phyloP scores from a whole-genome alignment of 1,140 invertebrate species.

The Holotrichia oblita region DNA sequence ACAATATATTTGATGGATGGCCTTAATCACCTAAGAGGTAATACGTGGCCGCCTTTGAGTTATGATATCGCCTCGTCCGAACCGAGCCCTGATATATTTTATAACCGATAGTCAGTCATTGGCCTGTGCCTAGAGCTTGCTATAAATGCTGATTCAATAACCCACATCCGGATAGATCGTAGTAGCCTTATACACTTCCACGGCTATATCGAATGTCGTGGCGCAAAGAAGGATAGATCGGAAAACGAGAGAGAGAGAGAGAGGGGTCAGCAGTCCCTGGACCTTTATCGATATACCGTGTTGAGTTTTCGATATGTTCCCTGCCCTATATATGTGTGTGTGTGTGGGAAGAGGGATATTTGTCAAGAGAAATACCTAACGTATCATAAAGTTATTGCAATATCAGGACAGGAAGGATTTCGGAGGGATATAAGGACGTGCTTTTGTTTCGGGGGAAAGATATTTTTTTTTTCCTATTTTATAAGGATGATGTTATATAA shows the following conservation, averaged over 20 bases:
- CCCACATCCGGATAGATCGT: neutral
- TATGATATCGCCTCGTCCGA: conserved; percentile 33
- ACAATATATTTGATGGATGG: conserved; percentile 51
- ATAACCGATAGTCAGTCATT: conserved; percentile 27
- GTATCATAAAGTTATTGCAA: too few species aligned
- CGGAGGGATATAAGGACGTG: conserved; percentile 6
- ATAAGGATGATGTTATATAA: neutral
- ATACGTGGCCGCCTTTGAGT: conserved; percentile 44
- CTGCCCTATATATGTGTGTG: too few species aligned
- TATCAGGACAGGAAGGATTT: too few species aligned
- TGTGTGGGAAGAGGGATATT: too few species aligned
- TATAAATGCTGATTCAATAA: conserved; percentile 32
- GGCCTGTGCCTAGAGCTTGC: too few species aligned
- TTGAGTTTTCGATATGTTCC: neutral
- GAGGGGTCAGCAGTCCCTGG: neutral
- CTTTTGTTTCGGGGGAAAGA: conserved; percentile 4
- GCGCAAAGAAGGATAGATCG: too few species aligned
- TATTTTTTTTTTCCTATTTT: neutral
- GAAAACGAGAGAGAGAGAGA: too few species aligned
- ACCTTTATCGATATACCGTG: neutral
- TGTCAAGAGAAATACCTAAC: neutral
- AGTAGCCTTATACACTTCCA: neutral
- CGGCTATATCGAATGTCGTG: too few species aligned
- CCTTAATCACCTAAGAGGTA: conserved; percentile 60
- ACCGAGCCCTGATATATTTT: conserved; percentile 14